phyloP scores from a whole-genome alignment of 2,113 vertebrate species.

The Brachypodius melanocephalos region DNA sequence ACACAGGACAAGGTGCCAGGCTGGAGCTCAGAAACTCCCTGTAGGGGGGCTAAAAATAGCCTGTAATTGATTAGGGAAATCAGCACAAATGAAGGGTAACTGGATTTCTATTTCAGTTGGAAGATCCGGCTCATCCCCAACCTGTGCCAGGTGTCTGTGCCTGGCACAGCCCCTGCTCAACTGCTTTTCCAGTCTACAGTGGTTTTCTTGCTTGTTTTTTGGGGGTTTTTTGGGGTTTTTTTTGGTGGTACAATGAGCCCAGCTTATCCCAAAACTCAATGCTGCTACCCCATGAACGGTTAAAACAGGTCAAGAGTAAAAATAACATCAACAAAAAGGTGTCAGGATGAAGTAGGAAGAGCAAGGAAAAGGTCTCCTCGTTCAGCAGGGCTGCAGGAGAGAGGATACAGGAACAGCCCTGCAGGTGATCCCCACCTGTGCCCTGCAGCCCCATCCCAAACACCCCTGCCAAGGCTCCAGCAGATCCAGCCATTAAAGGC shows the following conservation, averaged over 20 bases:
- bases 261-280: not conserved
- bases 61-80: not conserved
- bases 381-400: not conserved
- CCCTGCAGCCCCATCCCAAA: constrained; percentile 29
- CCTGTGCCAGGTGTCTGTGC: not conserved
- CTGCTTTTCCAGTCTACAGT: not conserved
- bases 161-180: not conserved
- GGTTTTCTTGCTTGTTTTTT: not conserved
- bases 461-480: not conserved
- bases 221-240: not conserved
- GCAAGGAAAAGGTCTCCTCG: not conserved
- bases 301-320: not conserved
- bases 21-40: not conserved
- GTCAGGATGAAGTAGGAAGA: not conserved
- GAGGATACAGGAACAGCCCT: not conserved
- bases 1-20: not conserved
- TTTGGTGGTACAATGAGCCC: not conserved
- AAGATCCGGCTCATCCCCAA: not conserved
- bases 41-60: not conserved
- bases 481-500: not conserved
- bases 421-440: not conserved
- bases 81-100: not conserved
- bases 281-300: not conserved
- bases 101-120: not conserved
- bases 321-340: not conserved